Conservation (phyloP, 2,113 vertebrate genomes). For the Thalassoma bifasciatum region DNA sequence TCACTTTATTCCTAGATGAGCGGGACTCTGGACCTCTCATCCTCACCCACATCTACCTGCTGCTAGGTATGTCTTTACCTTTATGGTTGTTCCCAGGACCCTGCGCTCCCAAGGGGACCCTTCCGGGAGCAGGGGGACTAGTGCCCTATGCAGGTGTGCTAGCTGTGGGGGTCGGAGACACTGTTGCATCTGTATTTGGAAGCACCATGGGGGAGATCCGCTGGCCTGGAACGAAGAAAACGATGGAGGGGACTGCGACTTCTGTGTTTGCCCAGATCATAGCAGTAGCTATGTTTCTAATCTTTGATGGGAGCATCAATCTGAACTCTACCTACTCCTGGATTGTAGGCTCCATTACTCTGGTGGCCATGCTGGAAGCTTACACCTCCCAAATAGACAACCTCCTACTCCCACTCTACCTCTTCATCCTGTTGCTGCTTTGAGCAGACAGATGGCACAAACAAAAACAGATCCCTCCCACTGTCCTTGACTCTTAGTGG, state of each 20-base stretch:
- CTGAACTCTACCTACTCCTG: conserved; percentile 93
- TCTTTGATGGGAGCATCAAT: conserved; percentile 91
- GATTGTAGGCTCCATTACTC: conserved; percentile 90
- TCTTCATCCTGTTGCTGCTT: conserved; percentile 92
- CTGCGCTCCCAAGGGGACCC: conserved; percentile 87
- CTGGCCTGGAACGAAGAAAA: conserved; percentile 98
- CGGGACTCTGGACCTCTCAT: conserved; percentile 97
- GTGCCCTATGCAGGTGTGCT: conserved; percentile 94
- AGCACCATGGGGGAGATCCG: conserved; percentile 93
- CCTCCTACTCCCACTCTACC: conserved; percentile 94
- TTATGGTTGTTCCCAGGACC: conserved; percentile 93
- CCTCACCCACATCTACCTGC: conserved; percentile 95
- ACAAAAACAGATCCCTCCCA: neutral
- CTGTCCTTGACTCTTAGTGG: neutral
- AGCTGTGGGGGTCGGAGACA: conserved; percentile 95
- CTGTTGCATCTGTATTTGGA: conserved; percentile 92
- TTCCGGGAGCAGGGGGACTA: conserved; percentile 87
- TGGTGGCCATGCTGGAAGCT: conserved; percentile 94
- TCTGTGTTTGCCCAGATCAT: conserved; percentile 97
- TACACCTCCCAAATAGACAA: conserved; percentile 98
- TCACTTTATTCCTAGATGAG: conserved; percentile 95
- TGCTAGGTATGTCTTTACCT: conserved; percentile 94
- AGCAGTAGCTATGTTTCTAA: conserved; percentile 93
- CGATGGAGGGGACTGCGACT: conserved; percentile 94
- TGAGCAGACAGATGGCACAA: conserved; percentile 69